These are phyloP conservation scores for Epinephelus awoara DNA, from an alignment of 2,797 vertebrate genomes.

Conservation along the genomic window DNA sequence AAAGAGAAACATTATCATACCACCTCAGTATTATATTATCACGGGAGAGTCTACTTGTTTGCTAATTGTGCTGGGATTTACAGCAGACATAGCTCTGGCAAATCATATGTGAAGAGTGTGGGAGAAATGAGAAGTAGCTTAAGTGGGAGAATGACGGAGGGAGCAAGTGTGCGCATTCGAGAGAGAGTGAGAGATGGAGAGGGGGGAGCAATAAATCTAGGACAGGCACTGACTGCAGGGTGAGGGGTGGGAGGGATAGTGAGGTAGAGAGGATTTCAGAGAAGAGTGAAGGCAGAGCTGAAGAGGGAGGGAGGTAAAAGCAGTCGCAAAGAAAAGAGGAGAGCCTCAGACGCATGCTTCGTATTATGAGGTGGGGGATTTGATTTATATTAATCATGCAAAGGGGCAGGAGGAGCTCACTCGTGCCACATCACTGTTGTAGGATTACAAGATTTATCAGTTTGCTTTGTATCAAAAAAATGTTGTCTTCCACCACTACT, in stretches of 20 bases:
- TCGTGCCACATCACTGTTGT: constrained; percentile 11
- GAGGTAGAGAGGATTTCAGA: constrained; percentile 69
- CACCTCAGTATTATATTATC: constrained; percentile 34
- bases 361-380: constrained; percentile 58
- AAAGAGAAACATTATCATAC: constrained; percentile 27
- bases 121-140: constrained; percentile 72
- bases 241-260: constrained; percentile 74
- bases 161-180: constrained; percentile 37
- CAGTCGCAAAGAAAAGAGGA: constrained; percentile 24
- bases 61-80: constrained; percentile 71
- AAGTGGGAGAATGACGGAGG: constrained; percentile 72
- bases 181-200: constrained; percentile 35
- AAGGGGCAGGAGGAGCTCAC: constrained; percentile 32
- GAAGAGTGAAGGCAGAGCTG: constrained; percentile 28
- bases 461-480: constrained; percentile 3
- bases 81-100: constrained; percentile 47
- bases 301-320: constrained; percentile 49
- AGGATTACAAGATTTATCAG: constrained; percentile 24
- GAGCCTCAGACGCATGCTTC: constrained; percentile 41
- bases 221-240: constrained; percentile 85
- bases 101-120: constrained; percentile 63
- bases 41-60: constrained; percentile 47
- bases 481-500: no score
- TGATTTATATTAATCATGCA: constrained; percentile 61
- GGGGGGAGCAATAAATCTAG: constrained; percentile 79